Evolutionary conservation across 2,113 vertebrate species (phyloP).

Genomic region (mouse (Mus musculus)): GRCm39 chr3:31031501-31032000

Average conservation of each 20-base stretch:
- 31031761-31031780: conserved; percentile 58
- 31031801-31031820: conserved; percentile 55
- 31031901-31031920: conserved; percentile 52
- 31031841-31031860: background rate
- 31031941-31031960: background rate
- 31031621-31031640: background rate
- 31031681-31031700: conserved; percentile 29
- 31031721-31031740: conserved; percentile 52
- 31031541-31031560: background rate
- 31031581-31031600: background rate
- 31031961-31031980: conserved; percentile 8
- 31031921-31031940: conserved; percentile 29
- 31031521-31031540: background rate
- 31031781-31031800: conserved; percentile 59
- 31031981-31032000: no score
- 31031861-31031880: background rate
- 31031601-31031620: conserved; percentile 23
- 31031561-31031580: background rate
- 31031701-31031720: conserved; percentile 56
- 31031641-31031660: conserved; percentile 29
- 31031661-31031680: conserved; percentile 44
- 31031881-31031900: conserved; percentile 38
- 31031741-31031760: conserved; percentile 30
- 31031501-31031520: conserved; percentile 40
- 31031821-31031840: conserved; percentile 77